Percentiles rank a stretch among this genome's conserved stretches.
Conservation (phyloP, 2,113 vertebrate species). For the Microtus richardsoni region DNA sequence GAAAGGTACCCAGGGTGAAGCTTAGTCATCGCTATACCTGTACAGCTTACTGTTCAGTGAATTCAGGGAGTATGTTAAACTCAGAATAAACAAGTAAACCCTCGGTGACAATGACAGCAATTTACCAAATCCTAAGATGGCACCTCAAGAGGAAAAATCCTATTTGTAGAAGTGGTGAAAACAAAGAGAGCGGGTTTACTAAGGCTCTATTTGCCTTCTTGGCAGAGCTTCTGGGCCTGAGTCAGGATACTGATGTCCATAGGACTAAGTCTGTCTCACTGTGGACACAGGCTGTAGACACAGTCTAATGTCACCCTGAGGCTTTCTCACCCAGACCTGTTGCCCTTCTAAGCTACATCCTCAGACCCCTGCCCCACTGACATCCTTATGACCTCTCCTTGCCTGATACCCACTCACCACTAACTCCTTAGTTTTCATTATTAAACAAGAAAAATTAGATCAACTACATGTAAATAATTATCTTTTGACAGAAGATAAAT, state of each 20-base stretch:
- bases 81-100: conserved; percentile 2
- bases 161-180: background rate
- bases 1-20: background rate
- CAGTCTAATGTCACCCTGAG: accelerated
- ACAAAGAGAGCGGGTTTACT: background rate
- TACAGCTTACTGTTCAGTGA: background rate
- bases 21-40: background rate
- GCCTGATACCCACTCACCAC: background rate
- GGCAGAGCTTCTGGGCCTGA: background rate
- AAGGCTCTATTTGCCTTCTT: background rate
- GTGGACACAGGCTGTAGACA: background rate
- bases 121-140: conserved; percentile 18
- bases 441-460: background rate
- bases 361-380: background rate
- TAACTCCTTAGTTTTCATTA: background rate
- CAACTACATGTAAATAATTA: background rate
- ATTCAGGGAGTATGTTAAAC: background rate
- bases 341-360: background rate
- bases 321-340: background rate
- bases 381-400: background rate
- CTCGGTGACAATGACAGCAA: background rate
- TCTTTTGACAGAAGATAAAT: background rate
- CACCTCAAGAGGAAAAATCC: background rate
- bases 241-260: background rate
- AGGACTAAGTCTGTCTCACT: background rate